phyloP scores from a whole-genome alignment of 1,140 invertebrate species.

The Littorina saxatilis region DNA sequence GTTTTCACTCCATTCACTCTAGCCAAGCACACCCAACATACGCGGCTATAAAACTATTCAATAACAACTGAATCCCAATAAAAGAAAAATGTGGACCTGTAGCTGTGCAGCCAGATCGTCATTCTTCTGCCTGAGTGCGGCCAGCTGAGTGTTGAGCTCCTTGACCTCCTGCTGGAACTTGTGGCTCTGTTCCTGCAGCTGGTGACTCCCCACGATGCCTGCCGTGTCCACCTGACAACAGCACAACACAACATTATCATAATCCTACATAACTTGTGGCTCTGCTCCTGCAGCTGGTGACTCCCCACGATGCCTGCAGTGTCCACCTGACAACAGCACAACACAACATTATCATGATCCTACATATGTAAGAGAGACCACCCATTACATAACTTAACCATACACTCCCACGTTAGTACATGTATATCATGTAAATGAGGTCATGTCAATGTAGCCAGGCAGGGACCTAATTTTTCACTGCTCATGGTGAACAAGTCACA shows the following conservation, averaged over 20 bases:
- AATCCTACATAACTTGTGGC: conserved; percentile 42
- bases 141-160: conserved; percentile 56
- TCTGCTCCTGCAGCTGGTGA: conserved; percentile 71
- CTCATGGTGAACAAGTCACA: background rate
- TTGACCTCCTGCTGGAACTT: conserved; percentile 59
- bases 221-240: conserved; percentile 62
- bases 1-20: no score
- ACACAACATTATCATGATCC: background rate
- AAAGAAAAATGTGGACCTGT: conserved; percentile 57
- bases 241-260: no score
- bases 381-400: no score
- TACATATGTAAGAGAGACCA: no score
- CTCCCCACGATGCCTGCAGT: conserved; percentile 66
- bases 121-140: conserved; percentile 52
- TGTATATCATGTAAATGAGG: no score
- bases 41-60: no score
- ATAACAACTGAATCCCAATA: no score
- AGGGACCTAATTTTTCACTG: background rate
- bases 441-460: no score
- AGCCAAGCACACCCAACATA: no score
- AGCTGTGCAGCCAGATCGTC: conserved; percentile 69
- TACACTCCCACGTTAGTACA: no score
- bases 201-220: conserved; percentile 66
- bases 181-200: conserved; percentile 67
- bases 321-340: conserved; percentile 54